These are phyloP conservation scores for Hippocampus zosterae DNA, from an alignment of 2,113 vertebrate genomes.

Conservation along the genomic window DNA sequence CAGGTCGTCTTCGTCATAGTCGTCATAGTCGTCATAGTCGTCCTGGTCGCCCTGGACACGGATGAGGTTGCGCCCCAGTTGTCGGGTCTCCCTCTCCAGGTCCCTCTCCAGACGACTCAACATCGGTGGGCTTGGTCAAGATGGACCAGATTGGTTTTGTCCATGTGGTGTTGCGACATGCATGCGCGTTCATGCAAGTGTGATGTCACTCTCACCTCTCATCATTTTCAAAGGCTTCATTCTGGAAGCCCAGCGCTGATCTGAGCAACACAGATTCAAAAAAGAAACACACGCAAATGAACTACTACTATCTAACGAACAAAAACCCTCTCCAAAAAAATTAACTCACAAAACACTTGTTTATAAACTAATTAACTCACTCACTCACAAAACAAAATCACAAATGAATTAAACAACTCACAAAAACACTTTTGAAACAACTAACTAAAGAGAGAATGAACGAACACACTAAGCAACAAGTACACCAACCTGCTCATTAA, in stretches of 20 bases:
- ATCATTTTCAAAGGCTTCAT: constrained; percentile 73
- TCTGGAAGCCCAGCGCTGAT: constrained; percentile 75
- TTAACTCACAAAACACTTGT: no score
- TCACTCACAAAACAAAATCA: no score
- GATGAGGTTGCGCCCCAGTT: constrained; percentile 76
- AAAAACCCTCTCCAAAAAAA: no score
- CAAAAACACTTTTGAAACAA: no score
- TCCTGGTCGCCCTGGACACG: constrained; percentile 54
- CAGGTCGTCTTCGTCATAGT: constrained; percentile 77
- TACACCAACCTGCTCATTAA: no score
- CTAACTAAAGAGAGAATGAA: no score
- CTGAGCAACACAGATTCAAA: constrained; percentile 50
- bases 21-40: constrained; percentile 74
- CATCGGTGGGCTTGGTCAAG: constrained; percentile 26
- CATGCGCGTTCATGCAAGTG: neutral
- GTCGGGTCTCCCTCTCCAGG: constrained; percentile 71
- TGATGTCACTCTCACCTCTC: constrained; percentile 69
- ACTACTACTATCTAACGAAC: neutral
- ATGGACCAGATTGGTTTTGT: neutral
- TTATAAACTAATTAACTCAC: no score
- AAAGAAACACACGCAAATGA: neutral
- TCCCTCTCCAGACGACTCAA: constrained; percentile 20
- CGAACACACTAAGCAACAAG: no score
- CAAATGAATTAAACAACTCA: no score
- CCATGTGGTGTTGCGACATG: neutral